phyloP scores from a whole-genome alignment of 1,140 invertebrate species.

The Hylaeus volcanicus region DNA sequence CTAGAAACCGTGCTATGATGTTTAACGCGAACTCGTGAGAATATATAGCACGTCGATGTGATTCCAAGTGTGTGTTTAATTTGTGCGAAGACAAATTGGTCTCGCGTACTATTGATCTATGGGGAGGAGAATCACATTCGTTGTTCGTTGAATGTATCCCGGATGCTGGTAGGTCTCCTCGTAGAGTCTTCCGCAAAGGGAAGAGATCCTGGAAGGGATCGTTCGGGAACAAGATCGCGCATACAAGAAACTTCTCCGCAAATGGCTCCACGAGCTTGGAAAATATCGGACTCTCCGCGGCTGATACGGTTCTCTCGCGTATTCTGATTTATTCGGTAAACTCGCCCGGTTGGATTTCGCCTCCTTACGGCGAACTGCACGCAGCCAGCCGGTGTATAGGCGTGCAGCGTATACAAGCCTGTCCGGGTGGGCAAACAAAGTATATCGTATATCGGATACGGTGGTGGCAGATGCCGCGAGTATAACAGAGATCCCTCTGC shows the following conservation, averaged over 20 bases:
- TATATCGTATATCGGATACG: constrained; percentile 69
- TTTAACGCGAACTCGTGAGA: constrained; percentile 3
- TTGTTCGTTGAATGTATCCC: too few species aligned
- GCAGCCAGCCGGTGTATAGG: constrained; percentile 20
- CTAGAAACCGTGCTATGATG: background rate
- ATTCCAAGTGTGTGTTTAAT: background rate
- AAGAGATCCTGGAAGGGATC: background rate
- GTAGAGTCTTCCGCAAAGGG: background rate
- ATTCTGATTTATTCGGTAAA: constrained; percentile 74
- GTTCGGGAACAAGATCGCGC: background rate
- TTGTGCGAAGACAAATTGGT: background rate
- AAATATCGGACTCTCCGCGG: constrained; percentile 25
- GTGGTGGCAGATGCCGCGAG: constrained; percentile 70
- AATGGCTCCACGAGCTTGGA: constrained; percentile 17
- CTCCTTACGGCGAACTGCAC: constrained; percentile 7
- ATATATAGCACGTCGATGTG: background rate
- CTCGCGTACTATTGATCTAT: too few species aligned
- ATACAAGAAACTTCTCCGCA: background rate
- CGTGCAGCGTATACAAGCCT: constrained; percentile 26
- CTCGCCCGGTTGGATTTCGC: constrained; percentile 37
- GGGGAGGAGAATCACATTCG: too few species aligned
- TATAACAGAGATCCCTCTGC: constrained; percentile 61
- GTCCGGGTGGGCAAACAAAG: constrained; percentile 65
- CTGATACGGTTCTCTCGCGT: constrained; percentile 31
- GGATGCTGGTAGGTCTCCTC: background rate